Evolutionary conservation across 1,140 invertebrate species (phyloP).

Genomic region (Ganaspis sp.): DNA sequence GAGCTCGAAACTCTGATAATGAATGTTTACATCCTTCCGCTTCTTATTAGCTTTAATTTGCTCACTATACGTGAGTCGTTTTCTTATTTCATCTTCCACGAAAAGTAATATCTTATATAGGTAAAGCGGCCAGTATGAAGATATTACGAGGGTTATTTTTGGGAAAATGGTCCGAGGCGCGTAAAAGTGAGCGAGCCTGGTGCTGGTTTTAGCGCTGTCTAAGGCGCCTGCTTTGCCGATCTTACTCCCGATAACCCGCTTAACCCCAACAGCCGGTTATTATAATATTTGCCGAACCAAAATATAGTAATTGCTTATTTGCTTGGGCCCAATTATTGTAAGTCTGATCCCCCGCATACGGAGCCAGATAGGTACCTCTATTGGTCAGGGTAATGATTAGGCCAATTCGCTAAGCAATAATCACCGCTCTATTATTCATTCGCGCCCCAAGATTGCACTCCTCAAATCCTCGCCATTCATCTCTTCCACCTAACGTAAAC

Average conservation of each 20-base stretch:
- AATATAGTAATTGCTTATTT: constrained; percentile 71
- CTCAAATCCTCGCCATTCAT: neutral
- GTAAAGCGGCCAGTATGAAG: constrained; percentile 41
- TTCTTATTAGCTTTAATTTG: constrained; percentile 29
- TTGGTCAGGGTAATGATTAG: neutral
- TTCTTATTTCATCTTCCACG: constrained; percentile 4
- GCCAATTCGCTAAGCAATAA: constrained; percentile 13
- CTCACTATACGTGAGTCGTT: constrained; percentile 13
- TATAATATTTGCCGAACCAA: constrained; percentile 70
- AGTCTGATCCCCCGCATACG: constrained; percentile 28
- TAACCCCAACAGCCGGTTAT: constrained; percentile 64
- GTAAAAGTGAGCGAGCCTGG: constrained; percentile 55
- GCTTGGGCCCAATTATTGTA: constrained; percentile 62
- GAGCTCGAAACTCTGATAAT: neutral
- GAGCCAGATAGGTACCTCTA: constrained; percentile 7
- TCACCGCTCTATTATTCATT: constrained; percentile 27
- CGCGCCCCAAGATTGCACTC: constrained; percentile 23
- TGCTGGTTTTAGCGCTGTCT: constrained; percentile 65
- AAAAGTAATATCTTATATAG: constrained; percentile 17
- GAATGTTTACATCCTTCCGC: constrained; percentile 21
- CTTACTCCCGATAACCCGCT: constrained; percentile 64
- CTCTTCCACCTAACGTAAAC: neutral
- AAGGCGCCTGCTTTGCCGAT: constrained; percentile 65
- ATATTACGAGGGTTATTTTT: constrained; percentile 50
- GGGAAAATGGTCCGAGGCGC: constrained; percentile 40